Conservation (phyloP, 2,888 invertebrate genomes). For the Linyphia triangularis region DNA sequence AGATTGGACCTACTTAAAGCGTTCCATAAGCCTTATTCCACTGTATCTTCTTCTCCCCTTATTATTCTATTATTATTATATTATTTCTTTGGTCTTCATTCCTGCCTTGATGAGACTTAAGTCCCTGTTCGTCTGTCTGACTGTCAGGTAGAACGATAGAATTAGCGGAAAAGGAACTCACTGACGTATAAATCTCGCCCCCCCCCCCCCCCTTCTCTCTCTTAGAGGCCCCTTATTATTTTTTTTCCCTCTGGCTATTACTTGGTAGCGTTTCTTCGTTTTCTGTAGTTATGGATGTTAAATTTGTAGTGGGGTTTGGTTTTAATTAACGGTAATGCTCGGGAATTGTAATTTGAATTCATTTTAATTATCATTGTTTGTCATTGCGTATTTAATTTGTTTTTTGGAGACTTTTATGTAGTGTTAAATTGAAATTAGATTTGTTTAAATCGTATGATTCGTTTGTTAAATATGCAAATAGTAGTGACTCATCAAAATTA, state of each 20-base stretch:
- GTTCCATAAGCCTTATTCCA: conserved; percentile 55
- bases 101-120: conserved; percentile 51
- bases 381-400: too few species aligned
- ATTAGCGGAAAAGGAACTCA: conserved; percentile 49
- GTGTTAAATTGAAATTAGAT: too few species aligned
- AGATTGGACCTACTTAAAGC: conserved; percentile 58
- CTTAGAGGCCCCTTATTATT: conserved; percentile 5
- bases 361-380: too few species aligned
- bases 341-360: too few species aligned
- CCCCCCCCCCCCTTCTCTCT: background rate
- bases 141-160: conserved; percentile 59
- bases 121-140: conserved; percentile 41
- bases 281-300: too few species aligned
- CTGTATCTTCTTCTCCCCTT: conserved; percentile 30
- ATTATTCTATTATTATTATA: conserved; percentile 67
- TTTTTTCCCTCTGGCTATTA: background rate
- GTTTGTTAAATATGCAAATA: too few species aligned
- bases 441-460: too few species aligned
- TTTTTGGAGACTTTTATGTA: too few species aligned
- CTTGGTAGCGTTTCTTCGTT: background rate
- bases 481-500: too few species aligned
- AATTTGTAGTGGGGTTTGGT: background rate
- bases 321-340: too few species aligned
- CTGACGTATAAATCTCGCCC: conserved; percentile 32
- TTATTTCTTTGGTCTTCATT: conserved; percentile 47